Conservation (phyloP, 2,797 vertebrate genomes). For the Austrolebias charrua region DNA sequence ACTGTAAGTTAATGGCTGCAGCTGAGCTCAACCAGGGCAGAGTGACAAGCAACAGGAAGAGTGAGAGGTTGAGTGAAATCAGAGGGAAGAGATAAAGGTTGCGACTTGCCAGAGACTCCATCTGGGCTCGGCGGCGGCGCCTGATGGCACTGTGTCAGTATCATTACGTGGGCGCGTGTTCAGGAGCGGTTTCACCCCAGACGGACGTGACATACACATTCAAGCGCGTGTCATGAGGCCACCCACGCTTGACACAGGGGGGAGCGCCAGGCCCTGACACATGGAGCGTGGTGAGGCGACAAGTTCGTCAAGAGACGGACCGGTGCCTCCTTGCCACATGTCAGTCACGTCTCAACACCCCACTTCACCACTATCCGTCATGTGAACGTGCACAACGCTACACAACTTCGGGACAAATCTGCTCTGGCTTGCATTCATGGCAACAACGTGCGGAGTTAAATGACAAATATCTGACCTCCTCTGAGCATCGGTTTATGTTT, state of each 20-base stretch:
- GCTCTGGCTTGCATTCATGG: constrained; percentile 7
- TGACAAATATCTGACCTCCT: constrained; percentile 30
- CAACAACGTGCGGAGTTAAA: constrained; percentile 12
- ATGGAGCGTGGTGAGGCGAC: constrained; percentile 76
- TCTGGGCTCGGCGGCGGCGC: constrained; percentile 64
- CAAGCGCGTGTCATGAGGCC: constrained; percentile 71
- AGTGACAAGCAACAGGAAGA: constrained; percentile 37
- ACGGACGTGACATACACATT: constrained; percentile 75
- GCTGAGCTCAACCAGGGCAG: constrained; percentile 33
- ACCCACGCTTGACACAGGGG: constrained; percentile 78
- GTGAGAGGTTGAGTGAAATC: constrained; percentile 45
- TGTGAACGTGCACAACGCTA: constrained; percentile 49
- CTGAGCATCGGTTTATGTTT: constrained; percentile 27
- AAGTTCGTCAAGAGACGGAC: constrained; percentile 72
- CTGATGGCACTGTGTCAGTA: constrained; percentile 72
- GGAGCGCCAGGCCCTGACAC: constrained; percentile 74
- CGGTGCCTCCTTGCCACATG: constrained; percentile 74
- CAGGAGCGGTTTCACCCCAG: constrained; percentile 79
- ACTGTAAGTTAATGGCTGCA: constrained; percentile 52
- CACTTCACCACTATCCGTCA: constrained; percentile 18
- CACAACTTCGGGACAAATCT: constrained; percentile 23
- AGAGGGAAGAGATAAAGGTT: constrained; percentile 46
- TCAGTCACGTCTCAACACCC: constrained; percentile 66
- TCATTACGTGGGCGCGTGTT: constrained; percentile 75
- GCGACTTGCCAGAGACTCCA: constrained; percentile 65